These are phyloP conservation scores for Tetrao urogallus DNA, from an alignment of 2,113 vertebrate genomes.

Conservation along the genomic window DNA sequence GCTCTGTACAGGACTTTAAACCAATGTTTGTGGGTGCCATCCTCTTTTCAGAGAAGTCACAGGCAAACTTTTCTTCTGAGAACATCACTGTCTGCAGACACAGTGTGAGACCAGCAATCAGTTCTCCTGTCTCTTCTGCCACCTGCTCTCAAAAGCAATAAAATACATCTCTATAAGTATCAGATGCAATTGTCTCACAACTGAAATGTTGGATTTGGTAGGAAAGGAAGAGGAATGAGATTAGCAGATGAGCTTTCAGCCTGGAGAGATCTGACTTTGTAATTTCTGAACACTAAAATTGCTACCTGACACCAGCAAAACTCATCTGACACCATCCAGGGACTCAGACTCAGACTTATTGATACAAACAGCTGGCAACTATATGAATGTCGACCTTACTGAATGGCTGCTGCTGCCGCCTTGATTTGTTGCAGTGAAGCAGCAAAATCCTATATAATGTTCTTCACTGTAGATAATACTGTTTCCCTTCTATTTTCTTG, in stretches of 20 bases:
- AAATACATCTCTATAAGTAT: neutral
- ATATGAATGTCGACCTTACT: neutral
- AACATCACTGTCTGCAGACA: neutral
- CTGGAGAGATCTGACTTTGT: neutral
- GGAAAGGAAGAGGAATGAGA: neutral
- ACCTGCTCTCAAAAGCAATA: accelerated
- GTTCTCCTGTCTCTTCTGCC: neutral
- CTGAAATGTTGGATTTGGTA: neutral
- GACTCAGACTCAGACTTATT: neutral
- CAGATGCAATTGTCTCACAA: neutral
- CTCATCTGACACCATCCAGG: neutral
- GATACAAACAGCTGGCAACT: neutral
- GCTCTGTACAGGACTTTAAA: neutral
- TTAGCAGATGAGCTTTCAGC: neutral
- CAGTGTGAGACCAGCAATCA: neutral
- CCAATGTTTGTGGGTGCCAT: neutral
- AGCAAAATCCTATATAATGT: neutral
- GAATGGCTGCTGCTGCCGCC: neutral
- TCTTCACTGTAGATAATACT: neutral
- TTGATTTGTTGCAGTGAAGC: neutral
- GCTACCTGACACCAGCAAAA: neutral
- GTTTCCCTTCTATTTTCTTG: neutral
- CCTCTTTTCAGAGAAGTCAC: neutral
- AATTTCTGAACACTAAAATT: neutral
- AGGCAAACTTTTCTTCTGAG: neutral